These are phyloP conservation scores for Psittacus erithacus DNA, from an alignment of 2,113 vertebrate species.

Conservation along the genomic window DNA sequence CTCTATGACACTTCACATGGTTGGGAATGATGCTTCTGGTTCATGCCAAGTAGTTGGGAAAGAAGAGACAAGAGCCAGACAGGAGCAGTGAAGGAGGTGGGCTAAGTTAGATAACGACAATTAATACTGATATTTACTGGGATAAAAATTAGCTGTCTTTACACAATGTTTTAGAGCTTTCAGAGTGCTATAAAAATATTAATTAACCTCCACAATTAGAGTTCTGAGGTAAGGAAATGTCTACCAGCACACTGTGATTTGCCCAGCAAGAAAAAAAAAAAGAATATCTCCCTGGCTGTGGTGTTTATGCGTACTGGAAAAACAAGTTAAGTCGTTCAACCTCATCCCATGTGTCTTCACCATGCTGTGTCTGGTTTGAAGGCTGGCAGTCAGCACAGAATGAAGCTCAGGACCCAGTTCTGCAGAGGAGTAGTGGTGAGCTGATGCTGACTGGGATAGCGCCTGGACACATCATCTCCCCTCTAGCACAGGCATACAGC, in stretches of 20 bases:
- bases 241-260: neutral
- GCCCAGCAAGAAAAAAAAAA: neutral
- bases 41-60: neutral
- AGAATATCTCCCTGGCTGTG: neutral
- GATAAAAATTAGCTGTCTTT: neutral
- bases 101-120: neutral
- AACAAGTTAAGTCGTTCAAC: neutral
- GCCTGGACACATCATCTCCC: neutral
- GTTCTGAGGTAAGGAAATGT: neutral
- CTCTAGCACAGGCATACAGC: neutral
- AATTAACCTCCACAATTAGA: neutral
- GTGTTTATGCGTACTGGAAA: neutral
- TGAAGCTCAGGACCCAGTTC: neutral
- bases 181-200: neutral
- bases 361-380: neutral
- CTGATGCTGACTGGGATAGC: neutral
- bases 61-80: neutral
- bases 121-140: neutral
- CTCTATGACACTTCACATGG: slow-evolving; percentile 1
- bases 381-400: neutral
- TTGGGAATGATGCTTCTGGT: neutral
- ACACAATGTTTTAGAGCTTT: neutral
- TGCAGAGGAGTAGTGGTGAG: neutral
- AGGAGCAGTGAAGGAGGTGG: neutral
- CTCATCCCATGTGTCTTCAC: neutral